Evolutionary conservation across 1,140 invertebrate genomes (phyloP).

Genomic region (Propsilocerus akamusi): DNA sequence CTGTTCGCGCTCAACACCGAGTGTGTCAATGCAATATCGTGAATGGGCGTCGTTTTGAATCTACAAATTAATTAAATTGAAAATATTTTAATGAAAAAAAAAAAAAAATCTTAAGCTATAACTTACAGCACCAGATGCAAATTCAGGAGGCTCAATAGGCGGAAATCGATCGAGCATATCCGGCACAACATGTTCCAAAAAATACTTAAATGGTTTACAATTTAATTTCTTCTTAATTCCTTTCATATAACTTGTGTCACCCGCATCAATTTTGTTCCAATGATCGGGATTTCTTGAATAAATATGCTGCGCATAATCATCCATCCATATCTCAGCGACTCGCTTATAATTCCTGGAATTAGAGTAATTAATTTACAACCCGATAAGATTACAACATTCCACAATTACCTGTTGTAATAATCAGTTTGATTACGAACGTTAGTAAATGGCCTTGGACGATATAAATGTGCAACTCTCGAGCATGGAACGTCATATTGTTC

Average conservation of each 20-base stretch:
- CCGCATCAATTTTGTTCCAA: constrained; percentile 33
- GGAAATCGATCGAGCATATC: constrained; percentile 59
- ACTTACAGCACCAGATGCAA: constrained; percentile 25
- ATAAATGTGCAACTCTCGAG: constrained; percentile 90
- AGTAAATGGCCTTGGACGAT: constrained; percentile 68
- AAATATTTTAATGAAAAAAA: neutral
- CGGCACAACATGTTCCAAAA: constrained; percentile 62
- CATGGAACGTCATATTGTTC: constrained; percentile 80
- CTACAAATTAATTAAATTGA: constrained; percentile 20
- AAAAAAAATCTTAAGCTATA: neutral
- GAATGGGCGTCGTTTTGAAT: neutral
- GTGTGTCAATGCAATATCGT: neutral
- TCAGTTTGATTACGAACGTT: constrained; percentile 45
- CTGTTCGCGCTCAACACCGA: neutral
- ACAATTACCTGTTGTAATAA: constrained; percentile 51
- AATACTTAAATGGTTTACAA: constrained; percentile 74
- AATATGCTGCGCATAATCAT: constrained; percentile 61
- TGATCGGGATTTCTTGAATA: constrained; percentile 42
- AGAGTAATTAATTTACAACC: constrained; percentile 1
- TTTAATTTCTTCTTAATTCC: constrained; percentile 42
- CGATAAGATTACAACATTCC: no score
- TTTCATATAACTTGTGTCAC: constrained; percentile 47
- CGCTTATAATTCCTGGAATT: constrained; percentile 48
- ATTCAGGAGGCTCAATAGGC: constrained; percentile 52
- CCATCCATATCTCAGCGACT: constrained; percentile 80